Evolutionary conservation across 2,888 invertebrate genomes (phyloP).

Genomic region (Apamea crenata): DNA sequence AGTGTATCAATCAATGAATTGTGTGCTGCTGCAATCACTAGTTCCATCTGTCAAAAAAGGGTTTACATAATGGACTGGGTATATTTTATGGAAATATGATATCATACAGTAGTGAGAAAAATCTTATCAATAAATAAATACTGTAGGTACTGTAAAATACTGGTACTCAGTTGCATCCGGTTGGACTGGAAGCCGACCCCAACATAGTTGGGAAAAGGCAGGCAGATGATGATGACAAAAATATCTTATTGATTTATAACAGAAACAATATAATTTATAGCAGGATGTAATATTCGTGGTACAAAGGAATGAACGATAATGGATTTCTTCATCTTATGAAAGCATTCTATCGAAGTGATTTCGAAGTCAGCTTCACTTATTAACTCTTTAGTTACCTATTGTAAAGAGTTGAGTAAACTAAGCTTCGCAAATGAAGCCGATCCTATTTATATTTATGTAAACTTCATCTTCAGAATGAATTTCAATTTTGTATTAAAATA

Average conservation of each 20-base stretch:
- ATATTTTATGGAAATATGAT: background rate
- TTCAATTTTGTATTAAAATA: slow-evolving; percentile 5
- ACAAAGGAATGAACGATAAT: background rate
- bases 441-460: background rate
- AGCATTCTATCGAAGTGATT: slow-evolving; percentile 5
- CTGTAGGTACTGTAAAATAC: too few relatives aligned
- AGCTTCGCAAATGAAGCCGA: slow-evolving; percentile 12
- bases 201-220: too few relatives aligned
- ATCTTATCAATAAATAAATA: background rate
- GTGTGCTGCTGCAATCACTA: too few relatives aligned
- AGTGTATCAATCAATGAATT: too few relatives aligned
- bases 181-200: too few relatives aligned
- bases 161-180: too few relatives aligned
- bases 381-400: background rate
- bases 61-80: too few relatives aligned
- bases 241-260: background rate
- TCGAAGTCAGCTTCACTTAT: background rate
- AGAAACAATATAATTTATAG: background rate
- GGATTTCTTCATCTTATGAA: background rate
- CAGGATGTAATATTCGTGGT: background rate
- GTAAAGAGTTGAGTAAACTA: background rate
- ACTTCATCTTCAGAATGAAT: slow-evolving; percentile 4
- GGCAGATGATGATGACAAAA: background rate
- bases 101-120: background rate
- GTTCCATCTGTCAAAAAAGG: too few relatives aligned